Conservation (phyloP, 2,113 vertebrate species). For the Connochaetes taurinus region DNA sequence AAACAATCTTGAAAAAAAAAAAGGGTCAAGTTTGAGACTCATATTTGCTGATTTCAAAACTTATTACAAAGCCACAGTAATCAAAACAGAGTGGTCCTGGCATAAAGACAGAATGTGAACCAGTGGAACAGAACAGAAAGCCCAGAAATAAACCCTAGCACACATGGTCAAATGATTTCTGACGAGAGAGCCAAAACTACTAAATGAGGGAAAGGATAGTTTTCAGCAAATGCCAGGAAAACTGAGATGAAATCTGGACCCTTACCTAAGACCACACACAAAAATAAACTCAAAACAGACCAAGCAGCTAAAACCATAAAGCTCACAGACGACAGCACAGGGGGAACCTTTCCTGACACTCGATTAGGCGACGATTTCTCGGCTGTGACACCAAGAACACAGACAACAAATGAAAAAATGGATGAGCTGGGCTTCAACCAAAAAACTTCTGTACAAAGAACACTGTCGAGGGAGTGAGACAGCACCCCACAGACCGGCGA, state of each 20-base stretch:
- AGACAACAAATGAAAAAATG: neutral
- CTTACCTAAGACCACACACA: neutral
- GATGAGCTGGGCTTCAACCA: neutral
- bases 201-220: neutral
- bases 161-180: fast-evolving
- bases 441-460: neutral
- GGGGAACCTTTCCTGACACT: neutral
- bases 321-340: neutral
- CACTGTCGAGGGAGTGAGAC: neutral
- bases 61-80: neutral
- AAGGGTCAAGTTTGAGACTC: neutral
- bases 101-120: no score
- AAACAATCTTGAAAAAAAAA: neutral
- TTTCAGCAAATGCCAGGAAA: neutral
- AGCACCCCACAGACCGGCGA: neutral
- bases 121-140: neutral
- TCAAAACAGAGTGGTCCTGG: neutral
- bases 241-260: neutral
- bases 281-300: neutral
- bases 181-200: neutral
- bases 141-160: neutral
- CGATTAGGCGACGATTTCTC: neutral
- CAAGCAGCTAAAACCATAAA: neutral
- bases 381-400: neutral
- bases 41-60: neutral